Percentiles rank a stretch among this genome's conserved stretches.
phyloP scores from a whole-genome alignment of 2,888 invertebrate species.

The Cremastobaeus sp. region DNA sequence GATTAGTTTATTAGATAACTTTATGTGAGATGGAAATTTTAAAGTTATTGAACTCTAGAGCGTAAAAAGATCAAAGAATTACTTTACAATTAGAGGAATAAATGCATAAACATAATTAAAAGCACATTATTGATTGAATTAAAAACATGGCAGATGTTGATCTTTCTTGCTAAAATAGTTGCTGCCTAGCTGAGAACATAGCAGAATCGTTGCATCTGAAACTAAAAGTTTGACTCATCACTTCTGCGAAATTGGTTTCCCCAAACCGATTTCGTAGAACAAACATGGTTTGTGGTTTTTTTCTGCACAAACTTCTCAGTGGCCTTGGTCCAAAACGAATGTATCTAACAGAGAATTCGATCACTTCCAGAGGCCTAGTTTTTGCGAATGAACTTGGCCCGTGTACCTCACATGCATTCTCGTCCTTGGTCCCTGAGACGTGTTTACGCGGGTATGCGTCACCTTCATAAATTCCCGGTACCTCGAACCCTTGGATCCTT shows the following conservation, averaged over 20 bases:
- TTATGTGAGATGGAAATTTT: no score
- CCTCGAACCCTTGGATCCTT: conserved; percentile 39
- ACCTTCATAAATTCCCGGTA: conserved; percentile 46
- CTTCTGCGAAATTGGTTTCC: conserved; percentile 12
- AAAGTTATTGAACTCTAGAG: no score
- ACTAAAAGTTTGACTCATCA: conserved; percentile 35
- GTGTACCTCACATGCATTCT: conserved; percentile 22
- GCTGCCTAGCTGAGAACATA: background rate
- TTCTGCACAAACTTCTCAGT: background rate
- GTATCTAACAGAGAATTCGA: conserved; percentile 46
- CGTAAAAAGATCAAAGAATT: no score
- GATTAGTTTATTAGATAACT: no score
- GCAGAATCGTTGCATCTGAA: background rate
- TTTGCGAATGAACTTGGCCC: conserved; percentile 50
- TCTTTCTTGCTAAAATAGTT: no score
- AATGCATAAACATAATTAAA: no score
- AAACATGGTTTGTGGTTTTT: conserved; percentile 14
- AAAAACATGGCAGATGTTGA: no score
- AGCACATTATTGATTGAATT: no score
- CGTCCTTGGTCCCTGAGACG: conserved; percentile 51
- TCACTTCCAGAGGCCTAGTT: conserved; percentile 49
- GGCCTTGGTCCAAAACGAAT: conserved; percentile 45
- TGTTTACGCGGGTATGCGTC: conserved; percentile 48
- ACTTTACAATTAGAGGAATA: no score
- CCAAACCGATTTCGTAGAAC: no score